Conservation (phyloP, 2,888 invertebrate species). For the Pyrgus malvae region DNA sequence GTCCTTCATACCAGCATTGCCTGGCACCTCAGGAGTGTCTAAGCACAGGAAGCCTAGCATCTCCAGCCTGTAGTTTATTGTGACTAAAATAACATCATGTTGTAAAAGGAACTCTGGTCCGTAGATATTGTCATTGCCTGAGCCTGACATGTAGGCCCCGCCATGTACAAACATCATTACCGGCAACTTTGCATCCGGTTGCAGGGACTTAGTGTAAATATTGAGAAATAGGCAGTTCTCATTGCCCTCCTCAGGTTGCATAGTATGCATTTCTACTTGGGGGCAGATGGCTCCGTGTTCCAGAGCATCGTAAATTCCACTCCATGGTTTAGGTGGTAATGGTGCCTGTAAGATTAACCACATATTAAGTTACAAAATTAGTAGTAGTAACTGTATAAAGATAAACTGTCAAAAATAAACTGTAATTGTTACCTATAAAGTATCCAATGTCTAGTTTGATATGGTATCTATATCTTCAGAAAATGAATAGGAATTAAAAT, state of each 20-base stretch:
- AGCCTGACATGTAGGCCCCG: slow-evolving; percentile 43
- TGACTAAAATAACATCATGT: slow-evolving; percentile 47
- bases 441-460: too few species aligned
- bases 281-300: slow-evolving; percentile 39
- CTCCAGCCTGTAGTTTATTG: slow-evolving; percentile 55
- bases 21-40: slow-evolving; percentile 46
- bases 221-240: slow-evolving; percentile 45
- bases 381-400: neutral
- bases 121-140: slow-evolving; percentile 37
- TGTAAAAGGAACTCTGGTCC: slow-evolving; percentile 47
- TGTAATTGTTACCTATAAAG: neutral
- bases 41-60: slow-evolving; percentile 46
- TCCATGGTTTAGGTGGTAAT: slow-evolving; percentile 38
- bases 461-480: too few species aligned
- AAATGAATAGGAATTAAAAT: too few species aligned
- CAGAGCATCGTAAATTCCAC: slow-evolving; percentile 38
- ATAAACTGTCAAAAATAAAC: neutral
- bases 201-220: slow-evolving; percentile 37
- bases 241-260: slow-evolving; percentile 33
- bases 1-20: slow-evolving; percentile 53
- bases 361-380: neutral
- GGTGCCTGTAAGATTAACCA: slow-evolving; percentile 39
- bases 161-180: slow-evolving; percentile 52
- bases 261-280: slow-evolving; percentile 36
- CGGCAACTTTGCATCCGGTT: slow-evolving; percentile 33